phyloP scores from a whole-genome alignment of 35 echinoderm and acorn worm genomes.

The Hemicentrotus pulcherrimus region DNA sequence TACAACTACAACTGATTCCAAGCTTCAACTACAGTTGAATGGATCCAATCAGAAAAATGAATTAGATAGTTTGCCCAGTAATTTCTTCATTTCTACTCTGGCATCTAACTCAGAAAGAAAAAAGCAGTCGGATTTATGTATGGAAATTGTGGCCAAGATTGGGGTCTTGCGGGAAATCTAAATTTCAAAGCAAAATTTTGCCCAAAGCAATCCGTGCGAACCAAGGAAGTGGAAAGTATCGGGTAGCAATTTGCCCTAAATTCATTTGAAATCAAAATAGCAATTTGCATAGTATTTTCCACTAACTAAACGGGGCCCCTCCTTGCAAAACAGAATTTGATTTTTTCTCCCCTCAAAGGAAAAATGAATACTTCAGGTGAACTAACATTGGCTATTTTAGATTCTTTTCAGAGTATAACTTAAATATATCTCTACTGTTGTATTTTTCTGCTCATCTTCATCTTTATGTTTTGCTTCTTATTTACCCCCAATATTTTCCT shows the following conservation, averaged over 20 bases:
- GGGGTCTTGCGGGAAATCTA: conserved; percentile 12
- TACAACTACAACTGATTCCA: not conserved
- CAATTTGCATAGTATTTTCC: conserved; percentile 13
- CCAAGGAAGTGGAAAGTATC: conserved; percentile 16
- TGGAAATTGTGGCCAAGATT: not conserved
- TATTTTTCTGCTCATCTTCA: not conserved
- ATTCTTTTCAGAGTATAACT: not conserved
- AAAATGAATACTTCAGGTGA: not conserved
- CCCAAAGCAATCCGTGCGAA: not conserved
- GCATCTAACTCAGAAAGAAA: not conserved
- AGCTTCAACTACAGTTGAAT: not conserved
- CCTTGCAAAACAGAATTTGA: not conserved
- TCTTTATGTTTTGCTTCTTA: not conserved
- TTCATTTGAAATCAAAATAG: conserved; percentile 6
- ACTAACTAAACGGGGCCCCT: not conserved
- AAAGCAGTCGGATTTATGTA: not conserved
- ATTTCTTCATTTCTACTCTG: not conserved
- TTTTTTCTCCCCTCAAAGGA: not conserved
- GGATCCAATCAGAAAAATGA: not conserved
- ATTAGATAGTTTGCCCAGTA: not conserved
- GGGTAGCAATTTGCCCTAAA: conserved; percentile 10
- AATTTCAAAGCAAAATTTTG: conserved; percentile 1
- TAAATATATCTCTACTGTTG: not conserved
- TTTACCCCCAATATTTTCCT: not conserved
- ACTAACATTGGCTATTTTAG: not conserved